Conservation (phyloP, 2,888 invertebrate species). For the Eueremaeus valkanovi region DNA sequence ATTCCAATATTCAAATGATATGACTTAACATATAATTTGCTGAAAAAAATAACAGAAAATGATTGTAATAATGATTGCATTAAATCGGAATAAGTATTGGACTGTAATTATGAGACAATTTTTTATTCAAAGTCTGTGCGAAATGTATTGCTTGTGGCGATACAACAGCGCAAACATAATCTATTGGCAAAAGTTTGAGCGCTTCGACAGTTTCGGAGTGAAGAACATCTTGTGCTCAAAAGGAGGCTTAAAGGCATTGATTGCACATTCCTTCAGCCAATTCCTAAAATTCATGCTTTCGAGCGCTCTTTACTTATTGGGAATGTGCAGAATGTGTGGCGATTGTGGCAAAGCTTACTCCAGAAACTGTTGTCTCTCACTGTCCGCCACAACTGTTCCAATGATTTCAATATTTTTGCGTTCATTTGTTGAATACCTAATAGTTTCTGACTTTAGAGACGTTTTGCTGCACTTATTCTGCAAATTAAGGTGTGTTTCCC, state of each 20-base stretch:
- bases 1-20: neutral
- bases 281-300: neutral
- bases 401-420: neutral
- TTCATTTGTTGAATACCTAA: neutral
- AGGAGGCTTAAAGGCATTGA: neutral
- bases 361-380: neutral
- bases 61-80: no score
- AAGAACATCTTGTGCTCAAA: neutral
- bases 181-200: neutral
- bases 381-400: neutral
- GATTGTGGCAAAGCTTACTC: neutral
- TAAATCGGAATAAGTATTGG: neutral
- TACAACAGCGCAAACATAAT: neutral
- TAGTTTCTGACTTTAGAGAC: neutral
- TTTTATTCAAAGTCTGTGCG: no score
- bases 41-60: neutral
- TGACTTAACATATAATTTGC: neutral
- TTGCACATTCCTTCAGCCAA: neutral
- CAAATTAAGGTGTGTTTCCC: neutral
- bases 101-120: neutral
- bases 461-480: neutral
- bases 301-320: neutral
- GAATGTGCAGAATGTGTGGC: neutral
- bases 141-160: neutral
- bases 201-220: neutral